phyloP scores from a whole-genome alignment of 2,888 invertebrate genomes.

The Melinopterus prodromus region DNA sequence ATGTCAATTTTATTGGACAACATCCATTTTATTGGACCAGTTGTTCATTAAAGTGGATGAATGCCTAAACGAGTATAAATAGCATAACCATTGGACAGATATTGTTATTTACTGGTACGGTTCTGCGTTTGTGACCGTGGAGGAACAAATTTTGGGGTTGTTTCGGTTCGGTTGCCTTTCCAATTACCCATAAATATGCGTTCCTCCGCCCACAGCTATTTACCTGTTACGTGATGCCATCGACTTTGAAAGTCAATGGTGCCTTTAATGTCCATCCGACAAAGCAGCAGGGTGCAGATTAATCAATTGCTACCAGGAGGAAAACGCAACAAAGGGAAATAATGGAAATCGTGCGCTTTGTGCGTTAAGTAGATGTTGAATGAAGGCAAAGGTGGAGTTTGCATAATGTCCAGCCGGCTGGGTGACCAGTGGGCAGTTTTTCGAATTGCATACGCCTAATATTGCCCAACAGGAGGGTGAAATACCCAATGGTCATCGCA shows the following conservation, averaged over 20 bases:
- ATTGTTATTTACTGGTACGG: conserved; percentile 43
- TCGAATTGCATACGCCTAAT: conserved; percentile 19
- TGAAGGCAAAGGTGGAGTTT: conserved; percentile 5
- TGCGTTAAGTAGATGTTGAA: background rate
- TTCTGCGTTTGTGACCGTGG: background rate
- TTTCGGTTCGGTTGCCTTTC: conserved; percentile 15
- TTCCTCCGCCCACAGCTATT: conserved; percentile 18
- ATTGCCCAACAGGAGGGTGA: conserved; percentile 17
- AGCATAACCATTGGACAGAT: conserved; percentile 39
- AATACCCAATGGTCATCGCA: background rate
- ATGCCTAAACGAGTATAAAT: too few relatives aligned
- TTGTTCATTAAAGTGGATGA: too few relatives aligned
- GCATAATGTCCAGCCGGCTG: conserved; percentile 22
- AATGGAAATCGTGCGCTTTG: background rate
- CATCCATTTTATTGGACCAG: too few relatives aligned
- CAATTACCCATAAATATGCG: conserved; percentile 13
- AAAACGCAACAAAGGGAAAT: background rate
- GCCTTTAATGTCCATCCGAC: background rate
- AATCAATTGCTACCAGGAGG: background rate
- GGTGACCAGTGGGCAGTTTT: conserved; percentile 21
- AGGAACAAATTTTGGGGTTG: conserved; percentile 6
- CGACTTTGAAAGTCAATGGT: conserved; percentile 10
- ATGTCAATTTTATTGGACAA: too few relatives aligned
- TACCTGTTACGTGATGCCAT: conserved; percentile 23
- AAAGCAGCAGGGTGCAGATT: background rate